phyloP scores from a whole-genome alignment of 2,113 vertebrate genomes.

The Puntigrus tetrazona region DNA sequence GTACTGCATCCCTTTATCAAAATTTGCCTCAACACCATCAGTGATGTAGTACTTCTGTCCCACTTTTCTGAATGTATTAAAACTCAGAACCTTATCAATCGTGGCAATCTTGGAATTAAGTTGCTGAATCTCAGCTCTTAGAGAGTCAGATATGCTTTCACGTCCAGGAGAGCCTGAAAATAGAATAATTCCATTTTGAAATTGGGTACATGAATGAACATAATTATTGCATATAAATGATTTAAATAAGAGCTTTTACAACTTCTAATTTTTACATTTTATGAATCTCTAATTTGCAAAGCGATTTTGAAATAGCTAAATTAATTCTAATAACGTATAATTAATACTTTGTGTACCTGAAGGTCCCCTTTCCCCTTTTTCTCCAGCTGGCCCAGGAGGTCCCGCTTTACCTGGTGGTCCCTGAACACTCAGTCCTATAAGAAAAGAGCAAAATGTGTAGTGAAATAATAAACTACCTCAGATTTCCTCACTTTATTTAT shows the following conservation, averaged over 20 bases:
- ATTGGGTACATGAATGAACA: not conserved
- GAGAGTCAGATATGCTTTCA: not conserved
- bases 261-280: not conserved
- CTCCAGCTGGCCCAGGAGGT: conserved; percentile 34
- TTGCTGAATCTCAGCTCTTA: conserved; percentile 25
- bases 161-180: not conserved
- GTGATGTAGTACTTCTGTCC: conserved; percentile 43
- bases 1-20: conserved; percentile 15
- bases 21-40: not conserved
- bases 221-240: not conserved
- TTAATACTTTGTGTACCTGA: conserved; percentile 35
- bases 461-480: not conserved
- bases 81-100: conserved; percentile 30
- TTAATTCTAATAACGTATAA: not conserved
- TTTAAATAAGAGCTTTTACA: not conserved
- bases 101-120: conserved; percentile 21
- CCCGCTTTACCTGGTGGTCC: conserved; percentile 46
- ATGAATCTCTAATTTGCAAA: not conserved
- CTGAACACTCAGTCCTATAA: conserved; percentile 18
- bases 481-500: not conserved
- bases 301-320: not conserved
- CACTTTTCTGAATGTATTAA: conserved; percentile 26
- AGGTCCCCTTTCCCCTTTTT: conserved; percentile 37
- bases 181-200: not conserved
- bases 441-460: not conserved